Base-by-base conservation (phyloP, 2,797 vertebrate species). In the Numenius phaeopus region DNA sequence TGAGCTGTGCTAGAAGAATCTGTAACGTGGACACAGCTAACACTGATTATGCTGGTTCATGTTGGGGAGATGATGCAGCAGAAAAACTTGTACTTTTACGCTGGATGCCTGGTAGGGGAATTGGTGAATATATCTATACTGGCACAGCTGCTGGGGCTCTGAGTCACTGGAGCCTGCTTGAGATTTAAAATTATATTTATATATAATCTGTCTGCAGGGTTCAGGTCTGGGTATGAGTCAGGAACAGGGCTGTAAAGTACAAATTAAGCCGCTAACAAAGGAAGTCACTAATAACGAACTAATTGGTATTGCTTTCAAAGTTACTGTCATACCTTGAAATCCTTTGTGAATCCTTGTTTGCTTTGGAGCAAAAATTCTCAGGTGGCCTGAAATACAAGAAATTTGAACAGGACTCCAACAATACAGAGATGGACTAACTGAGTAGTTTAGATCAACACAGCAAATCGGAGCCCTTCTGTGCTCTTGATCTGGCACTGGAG, bases 131-230 rank as follows among this genome's bases (percentile, higher is more conserved):
- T 61, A 75, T 93, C 82, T 81, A 2, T 62, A 24, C 50, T 83
- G 71, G 44, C 49, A 42, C 50, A 92, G 81, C 81, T 85, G 44
- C 83, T 82, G 75, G 87, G 70, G 40, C 83, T 94, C 86, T 92
- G 95, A 96, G 86, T 96, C 92, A 94, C 87, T 84, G 47, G 59
- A 87, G 65, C 39, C 75, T 83, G 57, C 71, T 80, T 79, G 59
- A 79, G 85, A 92, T 87, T 82, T 92, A 16, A 87, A 87, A 71
- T 89, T 6, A n/a, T 88, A 58, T 92, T 89, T 85, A 46, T 73
- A 49, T 80, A n/a, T 79, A 32, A 67, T 30, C 42, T 95, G 78
- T 78, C 81, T 96, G 86, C 75, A 86, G 89, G 78, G 81, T 81
- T 96, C 88, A 85, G 46, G 75, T 80, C 64, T 90, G 57, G 34